Conservation (phyloP, 37 sponge, comb jelly and placozoan species). For the Diacarnus erythraeanus region DNA sequence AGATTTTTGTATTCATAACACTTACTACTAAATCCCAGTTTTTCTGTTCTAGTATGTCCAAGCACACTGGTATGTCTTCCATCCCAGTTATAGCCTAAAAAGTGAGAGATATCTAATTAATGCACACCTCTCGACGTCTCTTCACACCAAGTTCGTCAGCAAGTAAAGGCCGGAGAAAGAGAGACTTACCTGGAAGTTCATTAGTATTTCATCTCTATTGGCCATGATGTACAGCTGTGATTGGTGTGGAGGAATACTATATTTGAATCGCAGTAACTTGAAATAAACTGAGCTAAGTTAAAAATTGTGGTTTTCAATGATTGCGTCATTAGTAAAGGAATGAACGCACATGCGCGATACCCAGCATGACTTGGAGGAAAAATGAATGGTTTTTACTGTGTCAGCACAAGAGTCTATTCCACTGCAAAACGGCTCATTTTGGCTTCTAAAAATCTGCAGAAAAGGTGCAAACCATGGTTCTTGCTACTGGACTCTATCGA, state of each 20-base stretch:
- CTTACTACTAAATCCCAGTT: slow-evolving; percentile 86
- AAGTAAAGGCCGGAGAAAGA: too few species aligned
- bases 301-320: background rate
- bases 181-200: slow-evolving; percentile 63
- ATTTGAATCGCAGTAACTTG: background rate
- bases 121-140: background rate
- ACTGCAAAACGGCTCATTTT: background rate
- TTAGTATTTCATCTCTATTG: slow-evolving; percentile 54
- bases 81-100: slow-evolving; percentile 84
- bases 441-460: background rate
- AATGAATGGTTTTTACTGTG: too few species aligned
- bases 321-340: too few species aligned
- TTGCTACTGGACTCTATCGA: too few species aligned
- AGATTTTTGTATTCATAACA: background rate
- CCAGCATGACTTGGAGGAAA: too few species aligned
- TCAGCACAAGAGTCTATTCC: too few species aligned
- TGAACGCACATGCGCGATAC: too few species aligned
- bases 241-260: too few species aligned
- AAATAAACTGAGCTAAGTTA: too few species aligned
- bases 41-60: slow-evolving; percentile 77
- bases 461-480: too few species aligned
- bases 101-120: background rate
- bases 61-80: slow-evolving; percentile 73
- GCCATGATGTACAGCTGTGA: slow-evolving; percentile 42
- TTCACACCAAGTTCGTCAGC: background rate